These are phyloP conservation scores for Cephalopachus bancanus DNA, from an alignment of 2,797 vertebrate genomes.

Conservation along the genomic window DNA sequence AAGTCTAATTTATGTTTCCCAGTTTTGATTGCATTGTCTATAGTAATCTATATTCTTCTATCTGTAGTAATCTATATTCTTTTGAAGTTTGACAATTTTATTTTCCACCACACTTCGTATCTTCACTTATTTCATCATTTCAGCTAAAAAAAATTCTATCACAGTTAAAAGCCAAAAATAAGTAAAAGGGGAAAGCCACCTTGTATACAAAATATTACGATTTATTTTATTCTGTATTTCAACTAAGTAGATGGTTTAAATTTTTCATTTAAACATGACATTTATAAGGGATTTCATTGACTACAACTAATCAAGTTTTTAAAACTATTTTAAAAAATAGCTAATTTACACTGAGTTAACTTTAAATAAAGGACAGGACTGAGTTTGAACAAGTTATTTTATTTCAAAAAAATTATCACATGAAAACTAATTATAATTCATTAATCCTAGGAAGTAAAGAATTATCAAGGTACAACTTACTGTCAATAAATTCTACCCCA, in stretches of 20 bases:
- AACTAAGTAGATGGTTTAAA: constrained; percentile 73
- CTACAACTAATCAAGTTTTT: constrained; percentile 73
- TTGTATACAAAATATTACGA: constrained; percentile 63
- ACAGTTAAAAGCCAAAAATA: constrained; percentile 71
- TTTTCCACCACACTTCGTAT: constrained; percentile 67
- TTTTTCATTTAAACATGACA: constrained; percentile 51
- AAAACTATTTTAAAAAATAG: constrained; percentile 54
- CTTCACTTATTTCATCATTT: constrained; percentile 77
- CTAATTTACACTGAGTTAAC: constrained; percentile 19
- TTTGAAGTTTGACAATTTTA: constrained; percentile 69
- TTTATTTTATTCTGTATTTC: constrained; percentile 67
- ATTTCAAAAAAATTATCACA: constrained; percentile 67
- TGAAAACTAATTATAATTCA: constrained; percentile 4
- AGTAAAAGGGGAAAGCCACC: constrained; percentile 30
- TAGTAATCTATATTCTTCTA: constrained; percentile 66
- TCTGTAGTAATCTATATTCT: constrained; percentile 65
- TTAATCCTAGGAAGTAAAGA: constrained; percentile 50
- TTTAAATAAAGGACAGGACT: constrained; percentile 52
- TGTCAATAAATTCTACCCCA: neutral
- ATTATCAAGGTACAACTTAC: neutral
- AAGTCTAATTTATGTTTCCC: constrained; percentile 62
- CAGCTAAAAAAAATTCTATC: constrained; percentile 42
- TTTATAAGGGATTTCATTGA: constrained; percentile 65
- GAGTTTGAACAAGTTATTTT: constrained; percentile 69
- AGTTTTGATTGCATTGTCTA: constrained; percentile 63